phyloP scores from a whole-genome alignment of 2,888 invertebrate genomes.

The Tetragonula carbonaria region DNA sequence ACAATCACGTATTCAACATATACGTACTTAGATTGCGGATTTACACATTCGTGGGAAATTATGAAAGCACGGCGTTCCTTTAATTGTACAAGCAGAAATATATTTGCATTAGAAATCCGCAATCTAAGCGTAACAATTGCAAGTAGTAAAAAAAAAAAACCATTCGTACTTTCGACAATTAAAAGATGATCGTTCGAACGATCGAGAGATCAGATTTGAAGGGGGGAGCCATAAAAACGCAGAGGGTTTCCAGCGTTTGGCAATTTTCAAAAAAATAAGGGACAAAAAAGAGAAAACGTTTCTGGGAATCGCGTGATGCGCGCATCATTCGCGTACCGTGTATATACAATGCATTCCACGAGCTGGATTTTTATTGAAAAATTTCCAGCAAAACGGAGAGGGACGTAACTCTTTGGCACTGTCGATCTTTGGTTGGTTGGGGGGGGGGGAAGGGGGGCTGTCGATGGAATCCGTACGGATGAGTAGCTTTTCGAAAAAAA shows the following conservation, averaged over 20 bases:
- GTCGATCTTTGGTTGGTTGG: not conserved
- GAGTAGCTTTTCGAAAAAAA: conserved; percentile 20
- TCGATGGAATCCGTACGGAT: not conserved
- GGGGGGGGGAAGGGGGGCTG: not conserved
- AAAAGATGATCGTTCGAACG: not conserved
- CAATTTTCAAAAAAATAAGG: conserved; percentile 9
- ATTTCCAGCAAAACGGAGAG: conserved; percentile 3
- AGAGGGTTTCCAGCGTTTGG: not conserved
- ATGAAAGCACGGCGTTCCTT: not conserved
- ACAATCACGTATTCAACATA: not conserved
- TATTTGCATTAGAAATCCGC: not conserved
- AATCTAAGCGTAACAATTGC: not conserved
- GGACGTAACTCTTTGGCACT: not conserved
- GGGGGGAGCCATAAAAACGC: not conserved
- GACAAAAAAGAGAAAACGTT: conserved; percentile 1
- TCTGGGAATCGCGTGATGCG: conserved; percentile 14
- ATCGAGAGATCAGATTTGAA: not conserved
- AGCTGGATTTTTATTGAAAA: conserved; percentile 32
- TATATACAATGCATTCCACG: conserved; percentile 19
- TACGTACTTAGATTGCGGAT: not conserved
- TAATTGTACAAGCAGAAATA: not conserved
- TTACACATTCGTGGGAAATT: not conserved
- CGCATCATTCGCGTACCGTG: conserved; percentile 3
- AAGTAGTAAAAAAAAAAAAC: not conserved
- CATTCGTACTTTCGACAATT: not conserved